These are phyloP conservation scores for Yponomeuta plumbellus DNA, from an alignment of 2,888 invertebrate species.

Conservation along the genomic window DNA sequence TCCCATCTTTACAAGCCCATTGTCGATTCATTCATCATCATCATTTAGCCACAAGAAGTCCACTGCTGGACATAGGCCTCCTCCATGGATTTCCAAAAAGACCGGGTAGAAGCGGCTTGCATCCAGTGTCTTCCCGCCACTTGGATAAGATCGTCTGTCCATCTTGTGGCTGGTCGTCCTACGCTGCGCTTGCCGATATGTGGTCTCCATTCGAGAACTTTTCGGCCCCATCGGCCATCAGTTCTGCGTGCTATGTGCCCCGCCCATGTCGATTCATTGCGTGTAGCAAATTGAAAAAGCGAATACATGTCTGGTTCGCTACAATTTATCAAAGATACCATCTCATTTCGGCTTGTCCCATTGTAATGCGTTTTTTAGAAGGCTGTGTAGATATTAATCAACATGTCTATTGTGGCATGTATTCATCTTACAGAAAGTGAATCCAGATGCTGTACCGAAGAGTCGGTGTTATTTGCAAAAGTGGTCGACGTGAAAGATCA, in stretches of 20 bases:
- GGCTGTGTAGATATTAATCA: conserved; percentile 6
- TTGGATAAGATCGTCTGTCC: too few relatives aligned
- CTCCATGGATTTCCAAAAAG: too few relatives aligned
- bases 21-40: not conserved
- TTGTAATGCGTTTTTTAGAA: conserved; percentile 10
- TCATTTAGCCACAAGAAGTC: too few relatives aligned
- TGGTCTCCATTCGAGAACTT: too few relatives aligned
- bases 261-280: not conserved
- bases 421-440: conserved; percentile 40
- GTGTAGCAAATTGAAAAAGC: conserved; percentile 1
- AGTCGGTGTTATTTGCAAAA: not conserved
- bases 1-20: conserved; percentile 1
- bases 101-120: too few relatives aligned
- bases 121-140: too few relatives aligned
- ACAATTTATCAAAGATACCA: conserved; percentile 11
- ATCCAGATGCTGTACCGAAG: conserved; percentile 28
- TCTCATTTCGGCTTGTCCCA: not conserved
- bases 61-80: too few relatives aligned
- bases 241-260: too few relatives aligned
- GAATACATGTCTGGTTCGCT: conserved; percentile 1
- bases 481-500: not conserved
- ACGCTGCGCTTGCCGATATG: too few relatives aligned
- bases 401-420: not conserved
- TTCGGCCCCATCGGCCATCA: too few relatives aligned
- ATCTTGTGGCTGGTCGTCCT: too few relatives aligned